Conservation (phyloP, 2,797 vertebrate genomes). For the Rhinatrema bivittatum region DNA sequence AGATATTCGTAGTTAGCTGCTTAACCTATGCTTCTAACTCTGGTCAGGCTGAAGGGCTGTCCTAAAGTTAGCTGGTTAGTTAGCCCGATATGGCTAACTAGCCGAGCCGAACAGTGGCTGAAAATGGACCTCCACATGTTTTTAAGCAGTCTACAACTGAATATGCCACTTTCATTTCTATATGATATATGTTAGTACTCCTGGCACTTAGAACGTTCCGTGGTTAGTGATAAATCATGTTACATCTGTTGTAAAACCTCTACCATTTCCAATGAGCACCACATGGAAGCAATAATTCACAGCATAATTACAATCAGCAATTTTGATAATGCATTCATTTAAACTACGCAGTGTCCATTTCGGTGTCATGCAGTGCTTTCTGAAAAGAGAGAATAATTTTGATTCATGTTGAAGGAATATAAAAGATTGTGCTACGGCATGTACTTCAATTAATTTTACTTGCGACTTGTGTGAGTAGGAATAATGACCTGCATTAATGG, state of each 20-base stretch:
- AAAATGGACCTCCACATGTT: no score
- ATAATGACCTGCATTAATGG: no score
- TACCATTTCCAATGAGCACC: constrained; percentile 30
- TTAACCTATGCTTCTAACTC: no score
- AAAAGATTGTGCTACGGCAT: constrained; percentile 29
- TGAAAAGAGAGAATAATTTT: constrained; percentile 27
- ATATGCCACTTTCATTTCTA: no score
- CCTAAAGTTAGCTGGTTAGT: no score
- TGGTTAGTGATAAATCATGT: constrained; percentile 16
- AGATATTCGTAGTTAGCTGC: no score
- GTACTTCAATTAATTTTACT: constrained; percentile 41
- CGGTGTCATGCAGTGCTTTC: constrained; percentile 37
- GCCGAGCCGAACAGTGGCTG: no score
- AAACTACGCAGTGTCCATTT: constrained; percentile 29
- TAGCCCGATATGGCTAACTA: no score
- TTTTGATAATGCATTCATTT: constrained; percentile 46
- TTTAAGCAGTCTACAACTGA: no score
- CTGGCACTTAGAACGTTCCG: constrained; percentile 16
- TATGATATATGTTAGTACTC: constrained; percentile 25
- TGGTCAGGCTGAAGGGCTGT: no score
- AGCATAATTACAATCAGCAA: constrained; percentile 44
- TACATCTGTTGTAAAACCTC: constrained; percentile 32
- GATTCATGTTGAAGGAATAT: constrained; percentile 39
- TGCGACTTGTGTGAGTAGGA: no score
- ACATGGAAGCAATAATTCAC: constrained; percentile 22